Evolutionary conservation across 2,113 vertebrate genomes (phyloP).

Genomic region (Pygoscelis antarcticus): DNA sequence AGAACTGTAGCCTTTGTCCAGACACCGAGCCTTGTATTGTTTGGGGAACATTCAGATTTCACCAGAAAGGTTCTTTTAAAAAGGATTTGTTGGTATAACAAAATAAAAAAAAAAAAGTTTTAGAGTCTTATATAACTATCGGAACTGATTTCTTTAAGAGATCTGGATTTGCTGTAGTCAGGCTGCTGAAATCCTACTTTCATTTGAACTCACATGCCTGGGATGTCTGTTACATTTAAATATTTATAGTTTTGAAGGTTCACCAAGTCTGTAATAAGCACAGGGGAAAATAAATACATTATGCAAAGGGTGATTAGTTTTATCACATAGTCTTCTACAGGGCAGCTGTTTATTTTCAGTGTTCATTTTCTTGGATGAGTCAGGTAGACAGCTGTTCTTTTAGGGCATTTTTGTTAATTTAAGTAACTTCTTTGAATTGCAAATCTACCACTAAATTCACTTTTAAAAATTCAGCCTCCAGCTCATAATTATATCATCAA

Average conservation of each 20-base stretch:
- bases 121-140: background rate
- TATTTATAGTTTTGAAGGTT: constrained; percentile 64
- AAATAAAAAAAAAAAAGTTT: background rate
- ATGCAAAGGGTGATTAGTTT: constrained; percentile 65
- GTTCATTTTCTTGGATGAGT: constrained; percentile 65
- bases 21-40: background rate
- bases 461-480: constrained; percentile 62
- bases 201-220: background rate
- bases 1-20: background rate
- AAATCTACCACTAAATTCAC: constrained; percentile 57
- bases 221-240: constrained; percentile 46
- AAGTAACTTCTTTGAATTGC: constrained; percentile 64
- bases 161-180: background rate
- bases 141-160: background rate
- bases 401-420: constrained; percentile 67
- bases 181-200: background rate
- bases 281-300: constrained; percentile 68
- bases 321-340: constrained; percentile 42
- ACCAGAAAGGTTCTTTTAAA: background rate
- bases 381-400: constrained; percentile 68
- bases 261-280: constrained; percentile 59
- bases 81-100: background rate
- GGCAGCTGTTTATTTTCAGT: constrained; percentile 68
- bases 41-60: background rate
- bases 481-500: constrained; percentile 65